Base-by-base conservation (phyloP, 2,888 invertebrate genomes). In the Lamproptera curius region DNA sequence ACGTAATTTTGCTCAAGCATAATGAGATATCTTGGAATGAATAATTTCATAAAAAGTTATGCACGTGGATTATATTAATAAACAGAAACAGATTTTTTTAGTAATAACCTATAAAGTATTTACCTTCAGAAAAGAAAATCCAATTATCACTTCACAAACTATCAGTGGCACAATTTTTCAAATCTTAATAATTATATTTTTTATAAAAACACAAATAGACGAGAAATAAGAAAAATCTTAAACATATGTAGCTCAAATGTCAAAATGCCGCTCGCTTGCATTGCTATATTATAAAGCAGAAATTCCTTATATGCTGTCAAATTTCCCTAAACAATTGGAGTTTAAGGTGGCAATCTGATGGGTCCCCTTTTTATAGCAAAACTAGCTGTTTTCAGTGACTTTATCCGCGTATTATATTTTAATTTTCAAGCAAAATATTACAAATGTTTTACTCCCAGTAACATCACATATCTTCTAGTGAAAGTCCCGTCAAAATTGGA, bases 51-150 rank as follows among this genome's bases (percentile, higher is more conserved):
- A n/a, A n/a, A 16, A 11, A 13, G 26, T 16, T 16, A 35, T 37
- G 13, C 42, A 47, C 47, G 37, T 42, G 37, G 11, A 47, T 16
- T 20, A 15, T 1, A 8, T 35, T 46, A n/a, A 33, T 28, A 31
- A 11, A 36, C 9, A 6, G 3, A 33, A 6, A 31, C 16, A 41
- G 15, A 28, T 37, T 20, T n/a, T 36, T 35, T 5, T 16, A 14
- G 13, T n/a, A 40, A 47, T 47, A 47, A 47, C 47, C 47, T 47
- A 47, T 31, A 46, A 41, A 28, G 8, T 23, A 20, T 2, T 42
- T 42, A 47, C 42, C 33, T 47, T 38, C 11, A 16, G 8, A 40
- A 36, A 8, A 15, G 23, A 2, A 20, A 8, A 3, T 26, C 5
- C 26, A 16, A 11, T 36, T 9, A 10, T n/a, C 15, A 35, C 16